These are phyloP conservation scores for Solenodon paradoxus DNA, from an alignment of 2,113 vertebrate genomes.

Conservation along the genomic window DNA sequence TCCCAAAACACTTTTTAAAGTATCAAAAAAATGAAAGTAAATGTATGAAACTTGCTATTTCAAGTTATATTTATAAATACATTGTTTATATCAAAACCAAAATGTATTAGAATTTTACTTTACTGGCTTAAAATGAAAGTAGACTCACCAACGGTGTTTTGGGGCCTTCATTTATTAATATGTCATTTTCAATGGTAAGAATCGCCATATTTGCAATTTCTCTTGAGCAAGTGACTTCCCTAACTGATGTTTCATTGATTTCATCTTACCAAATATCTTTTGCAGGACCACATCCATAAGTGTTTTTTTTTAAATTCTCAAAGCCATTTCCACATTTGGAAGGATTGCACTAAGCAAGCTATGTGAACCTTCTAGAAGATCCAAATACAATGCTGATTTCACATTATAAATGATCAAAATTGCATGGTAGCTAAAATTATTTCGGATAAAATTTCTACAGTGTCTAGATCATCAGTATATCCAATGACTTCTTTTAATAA, in stretches of 20 bases:
- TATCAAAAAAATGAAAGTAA: neutral
- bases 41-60: neutral
- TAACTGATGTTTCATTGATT: neutral
- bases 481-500: neutral
- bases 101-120: neutral
- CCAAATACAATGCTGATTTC: neutral
- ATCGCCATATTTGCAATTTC: neutral
- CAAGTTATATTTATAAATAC: neutral
- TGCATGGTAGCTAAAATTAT: neutral
- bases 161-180: neutral
- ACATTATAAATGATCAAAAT: neutral
- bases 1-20: neutral
- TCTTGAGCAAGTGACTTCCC: neutral
- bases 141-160: slow-evolving; percentile 1
- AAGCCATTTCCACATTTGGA: neutral
- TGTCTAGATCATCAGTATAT: neutral
- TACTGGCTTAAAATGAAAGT: neutral
- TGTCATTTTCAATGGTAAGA: neutral
- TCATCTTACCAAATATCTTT: neutral
- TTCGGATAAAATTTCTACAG: neutral
- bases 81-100: neutral
- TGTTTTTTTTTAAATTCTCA: neutral
- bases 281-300: neutral
- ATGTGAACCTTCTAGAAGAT: neutral
- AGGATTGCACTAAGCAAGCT: neutral